Evolutionary conservation across 2,113 vertebrate species (phyloP), one percentile per base, ranked within the genome.

Genomic region (Podiceps cristatus): DNA sequence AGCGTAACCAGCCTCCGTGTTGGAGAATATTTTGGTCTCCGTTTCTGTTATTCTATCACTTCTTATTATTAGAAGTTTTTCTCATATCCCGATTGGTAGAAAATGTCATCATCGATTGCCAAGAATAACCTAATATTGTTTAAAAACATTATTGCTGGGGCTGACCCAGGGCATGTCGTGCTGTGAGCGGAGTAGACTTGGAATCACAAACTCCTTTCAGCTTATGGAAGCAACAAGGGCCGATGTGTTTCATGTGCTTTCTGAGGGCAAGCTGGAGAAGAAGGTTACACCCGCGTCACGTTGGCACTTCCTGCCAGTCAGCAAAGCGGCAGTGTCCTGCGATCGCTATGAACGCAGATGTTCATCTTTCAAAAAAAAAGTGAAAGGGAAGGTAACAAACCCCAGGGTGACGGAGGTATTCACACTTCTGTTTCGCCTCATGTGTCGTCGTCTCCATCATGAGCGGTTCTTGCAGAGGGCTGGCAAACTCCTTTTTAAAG

Each of bases 101-200:
- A 83, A 96, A 59, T 6, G 44, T 91, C 72, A 69, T 31, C 66
- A n/a, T 35, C 18, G 63, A 78, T 86, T 96, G 89, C 93, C 93
- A 97, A 95, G 90, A 97, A 97, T 88, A 95, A 93, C 90, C 79
- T 55, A 94, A 94, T 68, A 76, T 81, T 96, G 64, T 81, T 98
- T 92, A 78, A 94, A 95, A 97, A 94, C 89, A 95, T 89, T 86
- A 86, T 90, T 88, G 52, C 73, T 95, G 86, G 94, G 88, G 77
- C 90, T 95, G 95, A 95, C 92, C 90, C 92, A 96, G 96, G 93
- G 81, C 93, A 87, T 85, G 84, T 93, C 89, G 42, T 95, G 84
- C 93, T 96, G 91, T 67, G 93, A 95, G 88, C 2, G 2, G 86
- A 89, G 86, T 50, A 75, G 67, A 95, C 24, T 71, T 86, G 68